phyloP scores from a whole-genome alignment of 2,797 vertebrate species.

The Alfaro cultratus region DNA sequence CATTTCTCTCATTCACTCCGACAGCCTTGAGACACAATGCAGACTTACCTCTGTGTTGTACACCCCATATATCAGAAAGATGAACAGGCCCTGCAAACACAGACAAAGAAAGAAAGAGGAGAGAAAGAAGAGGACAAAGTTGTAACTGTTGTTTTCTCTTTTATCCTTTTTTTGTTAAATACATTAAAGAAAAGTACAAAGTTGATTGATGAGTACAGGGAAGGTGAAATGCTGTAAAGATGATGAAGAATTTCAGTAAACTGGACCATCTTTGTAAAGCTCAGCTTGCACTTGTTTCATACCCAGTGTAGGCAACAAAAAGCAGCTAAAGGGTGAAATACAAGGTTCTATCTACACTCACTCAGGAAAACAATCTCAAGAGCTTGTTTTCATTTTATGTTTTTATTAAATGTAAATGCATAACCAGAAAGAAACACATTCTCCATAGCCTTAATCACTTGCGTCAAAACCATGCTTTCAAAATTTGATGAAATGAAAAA shows the following conservation, averaged over 20 bases:
- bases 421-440: neutral
- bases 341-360: conserved; percentile 60
- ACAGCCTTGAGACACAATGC: conserved; percentile 99
- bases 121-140: conserved; percentile 70
- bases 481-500: neutral
- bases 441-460: neutral
- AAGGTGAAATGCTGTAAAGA: conserved; percentile 3
- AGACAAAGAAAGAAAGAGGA: conserved; percentile 66
- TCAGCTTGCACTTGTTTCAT: conserved; percentile 49
- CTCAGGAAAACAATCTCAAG: conserved; percentile 56
- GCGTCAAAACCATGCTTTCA: neutral
- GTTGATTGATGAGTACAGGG: neutral
- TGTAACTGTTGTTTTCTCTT: conserved; percentile 74
- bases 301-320: conserved; percentile 27
- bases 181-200: conserved; percentile 35
- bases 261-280: conserved; percentile 43
- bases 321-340: conserved; percentile 58
- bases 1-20: conserved; percentile 99
- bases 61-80: conserved; percentile 99
- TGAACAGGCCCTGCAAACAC: conserved; percentile 96
- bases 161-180: conserved; percentile 28
- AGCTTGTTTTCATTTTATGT: conserved; percentile 45
- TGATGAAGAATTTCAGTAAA: conserved; percentile 46
- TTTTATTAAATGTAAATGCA: conserved; percentile 21
- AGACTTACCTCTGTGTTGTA: conserved; percentile 99